Conservation (phyloP, 2,888 invertebrate genomes). For the Cyaniris semiargus region DNA sequence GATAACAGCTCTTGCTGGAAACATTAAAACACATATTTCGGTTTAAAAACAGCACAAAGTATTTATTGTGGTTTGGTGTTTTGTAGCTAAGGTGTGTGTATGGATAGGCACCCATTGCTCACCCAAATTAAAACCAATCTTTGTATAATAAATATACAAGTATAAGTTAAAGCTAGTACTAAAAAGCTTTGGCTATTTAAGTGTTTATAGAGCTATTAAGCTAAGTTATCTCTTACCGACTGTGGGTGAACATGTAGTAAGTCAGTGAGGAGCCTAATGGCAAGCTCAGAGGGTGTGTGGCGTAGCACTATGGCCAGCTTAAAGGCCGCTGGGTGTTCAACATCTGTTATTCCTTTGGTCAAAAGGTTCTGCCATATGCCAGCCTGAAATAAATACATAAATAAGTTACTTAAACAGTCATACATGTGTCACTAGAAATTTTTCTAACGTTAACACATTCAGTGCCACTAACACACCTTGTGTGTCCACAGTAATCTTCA, state of each 20-base stretch:
- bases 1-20: conserved; percentile 67
- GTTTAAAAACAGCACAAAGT: background rate
- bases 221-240: conserved; percentile 50
- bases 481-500: too few species aligned
- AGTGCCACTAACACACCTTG: too few species aligned
- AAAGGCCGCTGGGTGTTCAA: conserved; percentile 68
- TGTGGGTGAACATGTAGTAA: conserved; percentile 63
- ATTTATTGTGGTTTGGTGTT: background rate
- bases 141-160: too few species aligned
- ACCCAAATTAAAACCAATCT: too few species aligned
- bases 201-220: background rate
- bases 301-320: conserved; percentile 67
- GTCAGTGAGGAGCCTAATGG: conserved; percentile 58
- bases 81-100: too few species aligned
- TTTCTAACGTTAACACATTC: too few species aligned
- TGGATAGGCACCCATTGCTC: too few species aligned
- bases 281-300: conserved; percentile 64
- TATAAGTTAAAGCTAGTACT: too few species aligned
- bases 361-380: conserved; percentile 67
- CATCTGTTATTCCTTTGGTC: conserved; percentile 61
- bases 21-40: background rate
- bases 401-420: background rate
- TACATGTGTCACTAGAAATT: background rate
- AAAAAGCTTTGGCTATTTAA: too few species aligned
- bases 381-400: conserved; percentile 53